Evolutionary conservation across 2,888 invertebrate species (phyloP).

Genomic region (Lamellibrachia satsuma): DNA sequence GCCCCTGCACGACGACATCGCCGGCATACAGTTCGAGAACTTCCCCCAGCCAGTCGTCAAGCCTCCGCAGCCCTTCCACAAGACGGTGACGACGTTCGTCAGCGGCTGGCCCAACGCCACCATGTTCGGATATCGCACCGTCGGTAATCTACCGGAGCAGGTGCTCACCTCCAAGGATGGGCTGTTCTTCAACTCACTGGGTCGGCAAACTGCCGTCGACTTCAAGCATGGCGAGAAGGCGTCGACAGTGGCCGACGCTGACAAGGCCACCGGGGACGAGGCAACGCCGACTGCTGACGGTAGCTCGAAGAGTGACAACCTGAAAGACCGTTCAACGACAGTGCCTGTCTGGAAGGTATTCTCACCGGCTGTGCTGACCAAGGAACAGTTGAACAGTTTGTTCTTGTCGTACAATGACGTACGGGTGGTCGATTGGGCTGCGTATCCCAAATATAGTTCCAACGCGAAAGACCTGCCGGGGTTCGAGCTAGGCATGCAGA

Average conservation of each 20-base stretch:
- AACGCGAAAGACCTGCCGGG: slow-evolving; percentile 57
- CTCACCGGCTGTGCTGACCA: slow-evolving; percentile 67
- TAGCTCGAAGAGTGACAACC: neutral
- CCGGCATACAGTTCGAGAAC: slow-evolving; percentile 67
- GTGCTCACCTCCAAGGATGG: slow-evolving; percentile 68
- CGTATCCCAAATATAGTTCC: slow-evolving; percentile 59
- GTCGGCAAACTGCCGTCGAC: slow-evolving; percentile 58
- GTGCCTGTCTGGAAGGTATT: slow-evolving; percentile 72
- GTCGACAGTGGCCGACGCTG: too few relatives aligned
- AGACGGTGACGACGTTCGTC: slow-evolving; percentile 71
- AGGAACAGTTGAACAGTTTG: slow-evolving; percentile 66
- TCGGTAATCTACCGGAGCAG: slow-evolving; percentile 57
- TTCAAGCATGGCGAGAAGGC: neutral
- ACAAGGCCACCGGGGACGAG: slow-evolving; percentile 34
- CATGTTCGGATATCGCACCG: slow-evolving; percentile 64
- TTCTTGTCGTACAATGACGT: slow-evolving; percentile 63
- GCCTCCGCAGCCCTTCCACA: slow-evolving; percentile 66
- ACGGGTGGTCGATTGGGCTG: slow-evolving; percentile 53
- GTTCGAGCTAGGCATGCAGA: slow-evolving; percentile 68
- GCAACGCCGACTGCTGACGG: slow-evolving; percentile 5
- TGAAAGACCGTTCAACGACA: neutral
- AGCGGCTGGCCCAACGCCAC: slow-evolving; percentile 68
- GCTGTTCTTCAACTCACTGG: slow-evolving; percentile 68
- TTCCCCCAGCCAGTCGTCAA: slow-evolving; percentile 55
- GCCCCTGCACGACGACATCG: slow-evolving; percentile 68